Base-by-base conservation (phyloP, 2,113 vertebrate genomes). In the Pithys albifrons region DNA sequence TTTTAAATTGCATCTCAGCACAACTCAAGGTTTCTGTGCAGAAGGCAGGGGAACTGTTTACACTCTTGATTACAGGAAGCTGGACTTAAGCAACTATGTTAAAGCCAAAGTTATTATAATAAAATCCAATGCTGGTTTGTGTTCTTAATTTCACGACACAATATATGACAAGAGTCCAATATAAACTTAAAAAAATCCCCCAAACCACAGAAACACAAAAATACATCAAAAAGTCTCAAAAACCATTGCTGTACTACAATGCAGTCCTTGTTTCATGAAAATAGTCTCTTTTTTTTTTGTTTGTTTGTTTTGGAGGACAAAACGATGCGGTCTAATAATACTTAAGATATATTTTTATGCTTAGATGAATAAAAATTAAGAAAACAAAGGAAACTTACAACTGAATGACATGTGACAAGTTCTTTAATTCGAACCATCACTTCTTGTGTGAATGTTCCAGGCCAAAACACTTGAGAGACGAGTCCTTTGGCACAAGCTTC, bases 401-500 rank as follows among this genome's bases (percentile, higher is more conserved):
- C 97, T 24, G 99, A 98, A 97, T 99, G 99, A 65, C 99, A 99
- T 0, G 98, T 97, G 83, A 99, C 99, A 89, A 99, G 99, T 96
- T 99, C 99, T 97, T 98, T 99, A 97, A 99, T 98, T 75, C 99
- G 98, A 95, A 99, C 98, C 99, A 99, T 99, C 79, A 99, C 99
- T 98, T 99, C 99, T 97, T 99, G 99, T 65, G 98, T 99, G 97
- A 99, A 99, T 13, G 99, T 99, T 87, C 98, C 99, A 0, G 99
- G 99, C 99, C 99, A 99, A 54, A 99, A 98, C 80, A 99, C 99
- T 98, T 99, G 99, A 24, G 99, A 99, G 46, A 99, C 99, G 95
- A 99, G 96, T 84, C 99, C 99, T 96, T 99, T 99, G 91, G 98
- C 98, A 88, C 99, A 99, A 3, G 99, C 99, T 96, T 99, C 99